Conservation (phyloP, 2,113 vertebrate species). For the Nesogale talazaci region DNA sequence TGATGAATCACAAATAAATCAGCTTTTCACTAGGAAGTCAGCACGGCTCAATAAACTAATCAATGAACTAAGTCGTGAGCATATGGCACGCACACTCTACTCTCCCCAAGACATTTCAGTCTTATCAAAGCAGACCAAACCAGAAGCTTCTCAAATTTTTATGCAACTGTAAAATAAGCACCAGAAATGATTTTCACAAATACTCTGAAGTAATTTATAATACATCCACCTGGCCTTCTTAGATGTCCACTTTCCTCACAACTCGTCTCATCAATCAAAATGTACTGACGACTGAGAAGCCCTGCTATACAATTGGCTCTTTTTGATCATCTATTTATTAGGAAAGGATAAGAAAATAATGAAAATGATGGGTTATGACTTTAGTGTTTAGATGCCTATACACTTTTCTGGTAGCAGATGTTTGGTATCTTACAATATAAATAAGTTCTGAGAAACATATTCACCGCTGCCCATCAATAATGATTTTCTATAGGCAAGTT, state of each 20-base stretch:
- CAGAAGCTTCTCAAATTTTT: conserved; percentile 42
- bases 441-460: not conserved
- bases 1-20: conserved; percentile 71
- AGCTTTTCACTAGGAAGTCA: conserved; percentile 62
- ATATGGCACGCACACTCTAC: conserved; percentile 57
- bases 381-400: not conserved
- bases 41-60: conserved; percentile 67
- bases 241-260: not conserved
- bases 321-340: not conserved
- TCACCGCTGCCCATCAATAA: not conserved
- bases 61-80: conserved; percentile 70
- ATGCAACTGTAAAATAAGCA: conserved; percentile 20
- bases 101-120: conserved; percentile 68
- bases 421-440: not conserved
- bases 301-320: not conserved
- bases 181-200: not conserved
- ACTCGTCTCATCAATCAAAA: not conserved
- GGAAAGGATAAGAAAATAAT: not conserved
- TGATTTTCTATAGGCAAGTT: not conserved
- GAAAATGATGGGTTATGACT: not conserved
- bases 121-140: conserved; percentile 53
- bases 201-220: not conserved
- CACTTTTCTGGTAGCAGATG: not conserved
- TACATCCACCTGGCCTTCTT: not conserved
- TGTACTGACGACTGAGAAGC: not conserved